A percentile compares a stretch with the other conserved stretches of the same genome.
Conservation (phyloP, 2,797 vertebrate species). For the Pseudopleuronectes americanus region DNA sequence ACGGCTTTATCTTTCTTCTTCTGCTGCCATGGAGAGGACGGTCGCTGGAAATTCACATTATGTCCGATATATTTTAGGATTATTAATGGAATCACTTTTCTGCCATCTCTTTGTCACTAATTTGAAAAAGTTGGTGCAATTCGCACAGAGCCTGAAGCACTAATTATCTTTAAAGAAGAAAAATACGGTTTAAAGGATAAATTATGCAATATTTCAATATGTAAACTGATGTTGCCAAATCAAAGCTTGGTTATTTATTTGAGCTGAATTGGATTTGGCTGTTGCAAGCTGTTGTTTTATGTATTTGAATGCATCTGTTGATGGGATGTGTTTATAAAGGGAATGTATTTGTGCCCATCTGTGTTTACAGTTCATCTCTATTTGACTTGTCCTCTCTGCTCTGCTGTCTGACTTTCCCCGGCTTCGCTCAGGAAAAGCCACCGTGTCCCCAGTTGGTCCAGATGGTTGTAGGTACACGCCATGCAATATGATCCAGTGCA, state of each 20-base stretch:
- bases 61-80: too few relatives aligned
- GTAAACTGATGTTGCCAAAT: too few relatives aligned
- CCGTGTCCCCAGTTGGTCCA: constrained; percentile 42
- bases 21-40: background rate
- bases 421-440: constrained; percentile 37
- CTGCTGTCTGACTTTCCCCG: background rate
- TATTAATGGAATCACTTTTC: too few relatives aligned
- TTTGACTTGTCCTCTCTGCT: constrained; percentile 17
- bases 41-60: too few relatives aligned
- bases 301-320: background rate
- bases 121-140: too few relatives aligned
- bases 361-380: constrained; percentile 36
- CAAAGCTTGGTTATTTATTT: too few relatives aligned
- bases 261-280: background rate
- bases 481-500: constrained; percentile 19
- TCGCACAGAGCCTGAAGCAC: too few relatives aligned
- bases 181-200: too few relatives aligned
- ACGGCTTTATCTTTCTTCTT: background rate
- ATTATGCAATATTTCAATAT: too few relatives aligned
- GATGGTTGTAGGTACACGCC: constrained; percentile 26
- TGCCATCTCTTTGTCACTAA: too few relatives aligned
- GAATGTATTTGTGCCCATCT: constrained; percentile 31
- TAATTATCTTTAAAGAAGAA: too few relatives aligned
- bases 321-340: constrained; percentile 2
- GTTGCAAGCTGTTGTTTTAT: background rate